These are phyloP conservation scores for Phyllostomus discolor DNA, from an alignment of 2,113 vertebrate genomes.

Conservation along the genomic window DNA sequence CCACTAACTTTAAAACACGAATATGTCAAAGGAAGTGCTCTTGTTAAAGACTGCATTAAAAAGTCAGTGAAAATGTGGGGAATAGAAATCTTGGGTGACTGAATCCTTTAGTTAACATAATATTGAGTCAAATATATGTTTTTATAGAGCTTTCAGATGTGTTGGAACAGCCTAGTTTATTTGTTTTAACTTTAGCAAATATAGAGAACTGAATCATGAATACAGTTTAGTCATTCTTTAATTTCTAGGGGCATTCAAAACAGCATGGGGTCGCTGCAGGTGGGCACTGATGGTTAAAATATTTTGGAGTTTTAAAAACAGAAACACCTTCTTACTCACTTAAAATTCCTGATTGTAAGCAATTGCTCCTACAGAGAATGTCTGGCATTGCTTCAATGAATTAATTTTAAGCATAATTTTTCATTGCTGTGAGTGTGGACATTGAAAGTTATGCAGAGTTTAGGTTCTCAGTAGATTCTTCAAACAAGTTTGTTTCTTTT, in stretches of 20 bases:
- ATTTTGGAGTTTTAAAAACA: not conserved
- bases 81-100: not conserved
- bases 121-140: not conserved
- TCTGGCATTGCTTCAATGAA: not conserved
- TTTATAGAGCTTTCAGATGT: not conserved
- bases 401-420: not conserved
- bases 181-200: not conserved
- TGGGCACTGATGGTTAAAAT: not conserved
- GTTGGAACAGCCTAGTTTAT: not conserved
- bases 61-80: not conserved
- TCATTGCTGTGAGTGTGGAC: not conserved
- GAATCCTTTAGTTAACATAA: not conserved
- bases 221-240: not conserved
- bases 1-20: not conserved
- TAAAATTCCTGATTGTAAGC: not conserved
- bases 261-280: not conserved
- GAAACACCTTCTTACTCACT: slow-evolving; percentile 15
- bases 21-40: not conserved
- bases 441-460: not conserved
- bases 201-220: not conserved
- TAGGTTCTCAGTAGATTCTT: not conserved
- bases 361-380: not conserved
- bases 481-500: not conserved
- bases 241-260: slow-evolving; percentile 5
- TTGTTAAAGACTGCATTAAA: not conserved